phyloP scores from a whole-genome alignment of 2,113 vertebrate species.

The Spheniscus mendiculus region DNA sequence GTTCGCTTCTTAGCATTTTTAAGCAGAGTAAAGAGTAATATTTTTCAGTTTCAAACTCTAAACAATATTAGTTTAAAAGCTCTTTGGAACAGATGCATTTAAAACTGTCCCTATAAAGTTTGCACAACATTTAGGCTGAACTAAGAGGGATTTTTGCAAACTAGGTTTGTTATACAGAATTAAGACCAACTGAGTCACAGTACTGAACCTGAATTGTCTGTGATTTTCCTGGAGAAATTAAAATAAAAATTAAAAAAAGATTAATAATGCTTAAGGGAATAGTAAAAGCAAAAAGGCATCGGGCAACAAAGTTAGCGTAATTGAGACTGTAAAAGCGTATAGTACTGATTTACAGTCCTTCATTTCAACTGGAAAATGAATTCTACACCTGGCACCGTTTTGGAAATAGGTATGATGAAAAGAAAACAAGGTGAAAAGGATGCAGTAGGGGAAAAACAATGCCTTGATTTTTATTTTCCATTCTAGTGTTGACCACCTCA shows the following conservation, averaged over 20 bases:
- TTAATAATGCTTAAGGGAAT: neutral
- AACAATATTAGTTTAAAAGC: neutral
- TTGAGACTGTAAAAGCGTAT: neutral
- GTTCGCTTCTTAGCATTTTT: neutral
- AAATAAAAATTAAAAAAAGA: neutral
- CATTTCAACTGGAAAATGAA: neutral
- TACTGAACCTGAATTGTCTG: neutral
- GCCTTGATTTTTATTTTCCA: neutral
- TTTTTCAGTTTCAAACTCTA: neutral
- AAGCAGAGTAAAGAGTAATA: neutral
- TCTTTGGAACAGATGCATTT: neutral
- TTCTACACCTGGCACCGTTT: neutral
- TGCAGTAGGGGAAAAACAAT: neutral
- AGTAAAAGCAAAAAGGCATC: neutral
- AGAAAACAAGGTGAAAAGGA: neutral
- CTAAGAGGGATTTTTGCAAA: neutral
- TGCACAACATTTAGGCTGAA: neutral
- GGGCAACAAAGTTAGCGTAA: neutral
- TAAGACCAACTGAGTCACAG: neutral
- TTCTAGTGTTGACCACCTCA: neutral
- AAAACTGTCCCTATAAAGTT: neutral
- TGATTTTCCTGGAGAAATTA: neutral
- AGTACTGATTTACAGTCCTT: neutral
- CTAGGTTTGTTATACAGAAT: neutral
- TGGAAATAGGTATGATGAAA: neutral